phyloP scores from a whole-genome alignment of 2,888 invertebrate species.

The Rosalia funebris region DNA sequence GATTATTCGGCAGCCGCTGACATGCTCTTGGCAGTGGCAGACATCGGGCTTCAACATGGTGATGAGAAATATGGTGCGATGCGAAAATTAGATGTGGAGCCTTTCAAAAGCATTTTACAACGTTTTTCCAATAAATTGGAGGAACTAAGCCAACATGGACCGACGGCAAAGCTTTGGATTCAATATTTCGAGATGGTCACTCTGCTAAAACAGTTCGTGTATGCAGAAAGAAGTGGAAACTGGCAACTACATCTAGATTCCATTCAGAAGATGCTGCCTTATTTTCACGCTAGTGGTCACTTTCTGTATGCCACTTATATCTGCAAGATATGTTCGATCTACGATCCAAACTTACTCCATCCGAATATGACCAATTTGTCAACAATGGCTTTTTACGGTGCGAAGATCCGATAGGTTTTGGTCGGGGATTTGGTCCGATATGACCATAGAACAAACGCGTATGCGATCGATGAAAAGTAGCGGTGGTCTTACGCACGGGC shows the following conservation, averaged over 20 bases:
- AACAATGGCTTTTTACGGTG: not conserved
- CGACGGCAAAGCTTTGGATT: not conserved
- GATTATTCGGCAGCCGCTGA: no score
- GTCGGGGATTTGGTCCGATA: not conserved
- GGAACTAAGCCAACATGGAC: no score
- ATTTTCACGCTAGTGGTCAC: not conserved
- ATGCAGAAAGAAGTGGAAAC: not conserved
- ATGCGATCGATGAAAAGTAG: no score
- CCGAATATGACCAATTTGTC: not conserved
- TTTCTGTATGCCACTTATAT: not conserved
- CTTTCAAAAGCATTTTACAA: no score
- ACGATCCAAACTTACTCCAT: not conserved
- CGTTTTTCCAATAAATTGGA: no score
- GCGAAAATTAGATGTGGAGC: no score
- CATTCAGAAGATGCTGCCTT: not conserved
- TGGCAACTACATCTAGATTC: not conserved
- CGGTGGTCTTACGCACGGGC: no score
- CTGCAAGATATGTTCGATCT: not conserved
- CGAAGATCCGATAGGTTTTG: not conserved
- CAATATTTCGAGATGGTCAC: not conserved
- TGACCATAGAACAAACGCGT: not conserved
- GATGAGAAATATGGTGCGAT: no score
- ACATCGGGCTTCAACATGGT: no score
- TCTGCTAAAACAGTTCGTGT: not conserved
- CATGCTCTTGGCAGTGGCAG: no score